These are phyloP conservation scores for Drosophila oshimai DNA, from an alignment of 1,140 invertebrate species.

Conservation along the genomic window DNA sequence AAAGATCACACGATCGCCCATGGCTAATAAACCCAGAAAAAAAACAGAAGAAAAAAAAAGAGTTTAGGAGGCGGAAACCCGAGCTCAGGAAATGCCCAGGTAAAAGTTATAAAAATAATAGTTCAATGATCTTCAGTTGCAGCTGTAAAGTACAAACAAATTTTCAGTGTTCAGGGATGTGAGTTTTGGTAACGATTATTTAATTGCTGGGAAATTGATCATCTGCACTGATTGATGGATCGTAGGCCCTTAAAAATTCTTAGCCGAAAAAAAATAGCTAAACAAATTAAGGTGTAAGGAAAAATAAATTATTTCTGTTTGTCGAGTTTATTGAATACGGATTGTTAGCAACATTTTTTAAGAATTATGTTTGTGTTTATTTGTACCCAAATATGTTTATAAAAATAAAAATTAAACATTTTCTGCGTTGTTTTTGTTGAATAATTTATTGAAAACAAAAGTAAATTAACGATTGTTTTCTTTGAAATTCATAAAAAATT, in stretches of 20 bases:
- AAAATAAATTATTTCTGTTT: too few species aligned
- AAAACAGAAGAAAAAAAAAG: slow-evolving; percentile 2
- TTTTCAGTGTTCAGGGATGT: neutral
- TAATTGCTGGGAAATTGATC: slow-evolving; percentile 1
- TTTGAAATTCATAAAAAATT: too few species aligned
- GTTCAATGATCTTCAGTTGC: slow-evolving; percentile 27
- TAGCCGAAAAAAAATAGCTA: neutral
- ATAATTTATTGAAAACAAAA: too few species aligned
- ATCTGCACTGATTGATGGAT: slow-evolving; percentile 1
- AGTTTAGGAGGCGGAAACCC: slow-evolving; percentile 34
- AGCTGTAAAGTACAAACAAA: neutral
- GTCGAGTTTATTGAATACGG: too few species aligned
- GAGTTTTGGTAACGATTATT: slow-evolving; percentile 7
- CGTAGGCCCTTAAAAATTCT: neutral
- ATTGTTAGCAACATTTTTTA: too few species aligned
- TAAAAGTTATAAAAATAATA: slow-evolving; percentile 31
- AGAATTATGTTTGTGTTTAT: too few species aligned
- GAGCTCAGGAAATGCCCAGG: slow-evolving; percentile 35
- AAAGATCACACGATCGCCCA: slow-evolving; percentile 19
- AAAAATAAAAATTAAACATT: too few species aligned
- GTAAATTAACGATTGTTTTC: too few species aligned
- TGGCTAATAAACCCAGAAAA: slow-evolving; percentile 10
- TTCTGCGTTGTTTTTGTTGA: too few species aligned
- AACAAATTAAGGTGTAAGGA: too few species aligned
- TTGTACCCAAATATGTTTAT: too few species aligned